A percentile compares a stretch with the other conserved stretches of the same genome.
These are phyloP conservation scores for Percopsis transmontana DNA, from an alignment of 2,113 vertebrate species.

Conservation along the genomic window DNA sequence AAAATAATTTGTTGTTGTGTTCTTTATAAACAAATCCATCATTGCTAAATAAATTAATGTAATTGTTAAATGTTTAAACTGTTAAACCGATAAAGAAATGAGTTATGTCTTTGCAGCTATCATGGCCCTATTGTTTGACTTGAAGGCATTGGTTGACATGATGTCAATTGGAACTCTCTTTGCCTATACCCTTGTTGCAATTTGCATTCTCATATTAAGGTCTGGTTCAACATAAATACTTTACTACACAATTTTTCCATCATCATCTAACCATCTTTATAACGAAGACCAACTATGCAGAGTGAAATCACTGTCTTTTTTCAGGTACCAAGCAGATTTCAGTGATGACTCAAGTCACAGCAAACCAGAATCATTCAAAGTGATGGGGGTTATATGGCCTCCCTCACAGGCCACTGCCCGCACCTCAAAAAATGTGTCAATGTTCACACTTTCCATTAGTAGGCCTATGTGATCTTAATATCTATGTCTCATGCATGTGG, in stretches of 20 bases:
- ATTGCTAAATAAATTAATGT: background rate
- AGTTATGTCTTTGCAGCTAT: constrained; percentile 77
- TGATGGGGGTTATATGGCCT: constrained; percentile 59
- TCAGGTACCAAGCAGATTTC: constrained; percentile 73
- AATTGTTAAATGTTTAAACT: too few species aligned
- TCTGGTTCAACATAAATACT: constrained; percentile 40
- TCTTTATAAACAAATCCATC: too few species aligned
- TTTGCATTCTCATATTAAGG: constrained; percentile 95
- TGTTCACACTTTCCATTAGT: constrained; percentile 62
- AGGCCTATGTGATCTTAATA: constrained; percentile 26
- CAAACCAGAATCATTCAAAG: constrained; percentile 49
- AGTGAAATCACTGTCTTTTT: too few species aligned
- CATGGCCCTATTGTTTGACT: constrained; percentile 90
- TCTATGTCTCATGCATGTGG: background rate
- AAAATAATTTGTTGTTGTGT: background rate
- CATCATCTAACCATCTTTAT: too few species aligned
- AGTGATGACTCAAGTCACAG: constrained; percentile 33
- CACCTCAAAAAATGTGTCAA: constrained; percentile 72
- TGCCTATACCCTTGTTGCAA: constrained; percentile 91
- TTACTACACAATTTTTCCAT: too few species aligned
- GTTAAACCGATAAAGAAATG: background rate
- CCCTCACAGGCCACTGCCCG: constrained; percentile 48
- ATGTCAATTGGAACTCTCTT: constrained; percentile 96
- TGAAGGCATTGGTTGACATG: constrained; percentile 91
- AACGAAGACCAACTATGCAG: too few species aligned